Percentiles rank a stretch among this genome's conserved stretches.
Evolutionary conservation across 2,797 vertebrate genomes (phyloP).

Genomic region (Arctocebus calabarensis): DNA sequence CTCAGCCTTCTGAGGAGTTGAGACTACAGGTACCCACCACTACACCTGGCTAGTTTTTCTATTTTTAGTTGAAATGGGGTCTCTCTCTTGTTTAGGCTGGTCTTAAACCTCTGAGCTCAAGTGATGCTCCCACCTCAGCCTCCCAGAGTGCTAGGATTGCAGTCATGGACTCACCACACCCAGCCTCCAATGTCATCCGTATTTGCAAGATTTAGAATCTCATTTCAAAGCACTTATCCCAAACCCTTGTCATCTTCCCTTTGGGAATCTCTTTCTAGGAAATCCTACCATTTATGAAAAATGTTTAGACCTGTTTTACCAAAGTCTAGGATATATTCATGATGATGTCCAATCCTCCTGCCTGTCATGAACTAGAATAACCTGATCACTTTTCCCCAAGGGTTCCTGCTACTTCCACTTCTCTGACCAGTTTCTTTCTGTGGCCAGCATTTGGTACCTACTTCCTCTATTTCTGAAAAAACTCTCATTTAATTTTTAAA

Average conservation of each 20-base stretch:
- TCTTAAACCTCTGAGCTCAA: no score
- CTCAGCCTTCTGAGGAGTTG: no score
- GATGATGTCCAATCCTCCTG: background rate
- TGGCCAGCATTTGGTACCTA: background rate
- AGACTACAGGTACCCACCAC: no score
- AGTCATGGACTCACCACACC: no score
- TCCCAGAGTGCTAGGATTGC: no score
- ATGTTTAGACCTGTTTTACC: background rate
- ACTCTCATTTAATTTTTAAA: background rate
- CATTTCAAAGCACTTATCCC: conserved; percentile 8
- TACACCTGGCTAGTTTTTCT: no score
- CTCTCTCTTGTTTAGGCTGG: no score
- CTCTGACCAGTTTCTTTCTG: background rate
- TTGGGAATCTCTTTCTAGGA: background rate
- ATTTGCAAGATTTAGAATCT: conserved; percentile 10
- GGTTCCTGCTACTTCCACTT: background rate
- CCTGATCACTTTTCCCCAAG: background rate
- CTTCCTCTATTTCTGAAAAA: conserved; percentile 43
- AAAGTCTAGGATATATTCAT: background rate
- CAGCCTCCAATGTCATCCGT: background rate
- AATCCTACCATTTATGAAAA: background rate
- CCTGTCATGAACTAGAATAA: background rate
- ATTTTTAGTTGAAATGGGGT: no score
- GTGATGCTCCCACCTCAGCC: no score
- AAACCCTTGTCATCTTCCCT: background rate